phyloP scores from a whole-genome alignment of 2,113 vertebrate species.

The Cyanoramphus novaezelandiae region DNA sequence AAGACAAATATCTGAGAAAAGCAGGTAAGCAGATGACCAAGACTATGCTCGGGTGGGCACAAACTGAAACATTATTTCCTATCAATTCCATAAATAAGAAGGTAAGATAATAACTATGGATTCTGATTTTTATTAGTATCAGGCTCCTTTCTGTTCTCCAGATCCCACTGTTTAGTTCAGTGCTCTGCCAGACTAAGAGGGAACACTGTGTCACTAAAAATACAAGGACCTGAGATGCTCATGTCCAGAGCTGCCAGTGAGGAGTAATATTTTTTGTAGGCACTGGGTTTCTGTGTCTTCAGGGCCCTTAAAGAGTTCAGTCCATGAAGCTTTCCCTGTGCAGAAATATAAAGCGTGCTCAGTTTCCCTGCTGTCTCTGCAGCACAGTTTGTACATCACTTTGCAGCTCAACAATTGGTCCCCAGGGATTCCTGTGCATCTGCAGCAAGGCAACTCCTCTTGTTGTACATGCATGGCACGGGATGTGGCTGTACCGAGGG shows the following conservation, averaged over 20 bases:
- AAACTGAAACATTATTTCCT: not conserved
- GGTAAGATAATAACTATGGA: not conserved
- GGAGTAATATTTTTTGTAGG: not conserved
- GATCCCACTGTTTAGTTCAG: not conserved
- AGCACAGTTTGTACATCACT: not conserved
- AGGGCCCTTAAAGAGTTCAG: not conserved
- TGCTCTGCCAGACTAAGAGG: not conserved
- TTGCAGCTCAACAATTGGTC: not conserved
- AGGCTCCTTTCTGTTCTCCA: not conserved
- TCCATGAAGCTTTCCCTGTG: not conserved
- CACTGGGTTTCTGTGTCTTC: not conserved
- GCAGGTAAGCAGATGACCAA: not conserved
- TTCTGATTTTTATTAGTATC: not conserved
- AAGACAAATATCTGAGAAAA: not conserved
- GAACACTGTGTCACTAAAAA: not conserved
- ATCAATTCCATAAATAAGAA: not conserved
- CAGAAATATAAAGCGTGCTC: not conserved
- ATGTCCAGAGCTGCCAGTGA: not conserved
- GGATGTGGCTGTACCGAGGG: not conserved
- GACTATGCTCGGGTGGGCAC: not conserved
- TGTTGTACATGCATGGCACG: not conserved
- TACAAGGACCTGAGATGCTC: not conserved
- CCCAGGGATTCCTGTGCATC: not conserved
- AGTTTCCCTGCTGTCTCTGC: not conserved
- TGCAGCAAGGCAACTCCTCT: not conserved